Evolutionary conservation across 92 coral and sea anemone species (phyloP).

Genomic region (Bergia puertoricense): DNA sequence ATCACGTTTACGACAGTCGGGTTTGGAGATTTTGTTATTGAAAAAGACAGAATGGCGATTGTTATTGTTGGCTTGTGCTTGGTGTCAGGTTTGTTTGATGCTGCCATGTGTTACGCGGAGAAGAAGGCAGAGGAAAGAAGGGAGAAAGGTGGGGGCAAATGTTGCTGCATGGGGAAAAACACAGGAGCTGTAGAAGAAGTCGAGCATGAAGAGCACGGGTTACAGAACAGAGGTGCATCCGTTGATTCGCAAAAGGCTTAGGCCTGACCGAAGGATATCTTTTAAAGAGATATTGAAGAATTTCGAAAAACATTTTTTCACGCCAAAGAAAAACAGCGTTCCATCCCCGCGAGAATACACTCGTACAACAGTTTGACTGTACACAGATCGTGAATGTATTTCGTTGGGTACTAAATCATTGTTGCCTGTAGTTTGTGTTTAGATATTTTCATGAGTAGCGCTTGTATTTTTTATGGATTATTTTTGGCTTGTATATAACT

Average conservation of each 20-base stretch:
- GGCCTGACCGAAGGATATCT: not conserved
- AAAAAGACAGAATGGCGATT: not conserved
- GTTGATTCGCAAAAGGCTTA: not conserved
- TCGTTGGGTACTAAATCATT: no score
- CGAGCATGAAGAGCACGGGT: not conserved
- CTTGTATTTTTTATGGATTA: no score
- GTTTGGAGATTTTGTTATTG: constrained; percentile 15
- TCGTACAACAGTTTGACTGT: no score
- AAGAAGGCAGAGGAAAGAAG: constrained; percentile 3
- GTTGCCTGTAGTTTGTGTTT: no score
- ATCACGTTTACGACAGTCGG: constrained; percentile 26
- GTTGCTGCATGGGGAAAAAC: constrained; percentile 9
- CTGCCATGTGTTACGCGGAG: not conserved
- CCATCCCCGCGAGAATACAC: no score
- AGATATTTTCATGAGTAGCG: no score
- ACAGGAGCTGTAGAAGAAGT: constrained; percentile 11
- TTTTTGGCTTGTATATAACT: no score
- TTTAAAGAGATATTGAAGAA: no score
- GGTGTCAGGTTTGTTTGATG: constrained; percentile 17
- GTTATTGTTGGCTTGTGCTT: constrained; percentile 16
- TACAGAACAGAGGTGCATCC: not conserved
- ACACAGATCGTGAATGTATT: no score
- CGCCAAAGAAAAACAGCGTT: no score
- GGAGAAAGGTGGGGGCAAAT: not conserved
- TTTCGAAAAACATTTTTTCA: no score